Evolutionary conservation across 2,888 invertebrate genomes (phyloP).

Genomic region (Lithophane ornitopus): DNA sequence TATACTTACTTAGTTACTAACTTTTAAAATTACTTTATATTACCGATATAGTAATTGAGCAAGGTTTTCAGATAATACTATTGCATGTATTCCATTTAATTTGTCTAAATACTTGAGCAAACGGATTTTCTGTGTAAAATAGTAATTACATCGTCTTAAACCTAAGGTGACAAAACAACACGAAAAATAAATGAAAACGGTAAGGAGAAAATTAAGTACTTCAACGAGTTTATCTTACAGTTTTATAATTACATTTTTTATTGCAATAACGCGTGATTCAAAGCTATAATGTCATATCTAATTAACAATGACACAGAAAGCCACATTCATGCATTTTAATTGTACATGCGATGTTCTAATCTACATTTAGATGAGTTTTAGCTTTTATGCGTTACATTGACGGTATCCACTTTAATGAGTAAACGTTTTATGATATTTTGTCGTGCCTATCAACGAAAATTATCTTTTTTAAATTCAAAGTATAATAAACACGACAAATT

Average conservation of each 20-base stretch:
- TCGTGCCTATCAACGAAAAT: slow-evolving; percentile 38
- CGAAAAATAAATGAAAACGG: slow-evolving; percentile 44
- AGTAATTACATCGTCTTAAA: slow-evolving; percentile 30
- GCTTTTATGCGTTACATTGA: slow-evolving; percentile 60
- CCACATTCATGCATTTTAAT: slow-evolving; percentile 75
- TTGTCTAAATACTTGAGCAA: slow-evolving; percentile 1
- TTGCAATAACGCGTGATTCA: slow-evolving; percentile 52
- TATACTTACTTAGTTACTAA: not conserved
- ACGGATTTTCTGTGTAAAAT: slow-evolving; percentile 21
- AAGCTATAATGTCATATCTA: slow-evolving; percentile 58
- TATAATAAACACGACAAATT: slow-evolving; percentile 52
- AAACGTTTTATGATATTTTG: slow-evolving; percentile 55
- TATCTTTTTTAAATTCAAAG: slow-evolving; percentile 26
- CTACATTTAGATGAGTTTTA: slow-evolving; percentile 70
- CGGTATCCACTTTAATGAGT: slow-evolving; percentile 53
- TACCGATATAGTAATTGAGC: not conserved
- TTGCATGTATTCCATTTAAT: not conserved
- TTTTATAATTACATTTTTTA: slow-evolving; percentile 60
- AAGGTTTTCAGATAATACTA: not conserved
- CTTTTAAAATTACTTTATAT: not conserved
- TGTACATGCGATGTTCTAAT: slow-evolving; percentile 71
- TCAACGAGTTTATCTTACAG: slow-evolving; percentile 47
- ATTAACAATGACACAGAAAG: slow-evolving; percentile 71
- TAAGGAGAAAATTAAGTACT: slow-evolving; percentile 82
- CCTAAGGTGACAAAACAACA: slow-evolving; percentile 54